Evolutionary conservation across 2,888 invertebrate genomes (phyloP).

Genomic region (Resseliella maxima): DNA sequence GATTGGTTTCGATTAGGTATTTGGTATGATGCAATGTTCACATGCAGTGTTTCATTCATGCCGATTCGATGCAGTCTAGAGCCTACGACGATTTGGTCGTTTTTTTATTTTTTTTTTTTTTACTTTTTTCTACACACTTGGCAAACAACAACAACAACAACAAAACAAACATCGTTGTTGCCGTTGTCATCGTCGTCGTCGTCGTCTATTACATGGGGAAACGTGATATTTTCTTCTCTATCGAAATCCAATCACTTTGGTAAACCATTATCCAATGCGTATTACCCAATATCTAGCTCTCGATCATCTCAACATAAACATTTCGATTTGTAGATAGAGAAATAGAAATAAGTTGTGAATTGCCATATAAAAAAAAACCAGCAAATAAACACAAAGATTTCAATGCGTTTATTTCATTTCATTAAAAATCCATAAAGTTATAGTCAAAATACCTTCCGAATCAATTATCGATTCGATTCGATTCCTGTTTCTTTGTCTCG

Average conservation of each 20-base stretch:
- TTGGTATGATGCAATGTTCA: not conserved
- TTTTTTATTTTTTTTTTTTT: too few relatives aligned
- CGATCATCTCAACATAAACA: not conserved
- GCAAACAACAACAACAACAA: too few relatives aligned
- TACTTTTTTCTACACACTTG: too few relatives aligned
- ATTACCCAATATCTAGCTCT: slow-evolving; percentile 12
- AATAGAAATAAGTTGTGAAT: not conserved
- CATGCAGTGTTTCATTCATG: not conserved
- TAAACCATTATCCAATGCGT: not conserved
- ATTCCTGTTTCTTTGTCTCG: slow-evolving; percentile 16
- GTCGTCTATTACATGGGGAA: not conserved
- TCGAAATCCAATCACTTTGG: not conserved
- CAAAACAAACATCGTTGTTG: too few relatives aligned
- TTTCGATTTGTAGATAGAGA: not conserved
- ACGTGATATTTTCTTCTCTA: slow-evolving; percentile 24
- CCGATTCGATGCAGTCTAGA: not conserved
- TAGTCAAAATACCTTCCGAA: slow-evolving; percentile 53
- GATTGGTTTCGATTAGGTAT: slow-evolving; percentile 12
- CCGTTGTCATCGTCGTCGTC: too few relatives aligned
- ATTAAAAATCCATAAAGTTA: slow-evolving; percentile 46
- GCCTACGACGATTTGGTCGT: not conserved
- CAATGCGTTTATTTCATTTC: slow-evolving; percentile 15
- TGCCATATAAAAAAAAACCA: not conserved
- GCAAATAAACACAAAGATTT: too few relatives aligned
- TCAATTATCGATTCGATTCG: slow-evolving; percentile 43